Evolutionary conservation across 2,888 invertebrate genomes (phyloP), one percentile per base, ranked within the genome.

Genomic region (Flexamia atlantica): DNA sequence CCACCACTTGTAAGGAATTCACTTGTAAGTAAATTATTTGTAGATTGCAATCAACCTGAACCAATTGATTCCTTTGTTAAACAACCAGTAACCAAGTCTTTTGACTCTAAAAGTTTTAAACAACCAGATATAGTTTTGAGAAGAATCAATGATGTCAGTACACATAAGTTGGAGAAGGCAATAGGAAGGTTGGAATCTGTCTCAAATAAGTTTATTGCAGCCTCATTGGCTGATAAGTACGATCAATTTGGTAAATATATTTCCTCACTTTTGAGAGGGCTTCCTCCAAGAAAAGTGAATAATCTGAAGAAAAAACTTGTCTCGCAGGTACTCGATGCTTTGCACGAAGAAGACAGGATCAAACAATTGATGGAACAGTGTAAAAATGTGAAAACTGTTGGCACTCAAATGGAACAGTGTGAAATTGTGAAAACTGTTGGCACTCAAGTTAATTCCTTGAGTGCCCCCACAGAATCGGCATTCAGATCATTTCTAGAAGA

Each of bases 191-290:
- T 64, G 28, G 64, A 64, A 64, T n/a, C 4, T 28, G 30, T 28
- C 14, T 28, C 64, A 9, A 30, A 28, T 17, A 64, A 64, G 64
- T 14, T 64, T 17, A 5, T 30, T 14, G 30, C 25, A 3, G 30
- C 64, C 1, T 5, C 64, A 7, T 64, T 64, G 64, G 17, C 30
- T 14, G 64, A 64, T 30, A 25, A 30, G 5, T 64, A 20, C 30
- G 64, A 64, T 7, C 14, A 64, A 64, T 64, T 64, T 12, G 64
- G 28, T 64, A 64, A 64, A 64, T 30, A 64, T 30, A 3, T 64
- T 14, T 64, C 64, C 30, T 28, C 64, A 12, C 64, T 64, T 28
- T 28, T 64, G 30, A 64, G 64, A 64, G 64, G 64, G 12, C 64
- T 64, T 1, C 64, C 64, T 28, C 1, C 14, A 2, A 25, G n/a